Evolutionary conservation across 2,888 invertebrate genomes (phyloP).

Genomic region (Pseudoips prasinana): DNA sequence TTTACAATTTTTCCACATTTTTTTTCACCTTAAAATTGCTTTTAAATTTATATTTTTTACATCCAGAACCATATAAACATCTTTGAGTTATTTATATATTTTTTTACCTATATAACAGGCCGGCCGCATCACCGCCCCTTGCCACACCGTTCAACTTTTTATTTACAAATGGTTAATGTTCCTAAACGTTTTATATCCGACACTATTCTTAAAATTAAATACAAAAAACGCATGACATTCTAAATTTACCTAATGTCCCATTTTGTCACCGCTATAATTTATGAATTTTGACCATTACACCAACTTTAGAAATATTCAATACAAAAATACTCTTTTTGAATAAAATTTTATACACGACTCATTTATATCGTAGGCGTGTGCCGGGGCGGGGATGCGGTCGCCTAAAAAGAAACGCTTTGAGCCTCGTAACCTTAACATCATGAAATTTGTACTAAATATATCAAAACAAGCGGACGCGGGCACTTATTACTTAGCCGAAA

Average conservation of each 20-base stretch:
- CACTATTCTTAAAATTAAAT: conserved; percentile 83
- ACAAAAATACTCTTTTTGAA: conserved; percentile 83
- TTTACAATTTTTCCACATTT: conserved; percentile 64
- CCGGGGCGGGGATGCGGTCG: conserved; percentile 56
- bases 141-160: conserved; percentile 66
- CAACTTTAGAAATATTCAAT: conserved; percentile 84
- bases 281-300: conserved; percentile 83
- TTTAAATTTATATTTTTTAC: conserved; percentile 79
- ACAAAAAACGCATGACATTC: conserved; percentile 82
- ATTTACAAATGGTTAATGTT: conserved; percentile 87
- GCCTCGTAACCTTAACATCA: conserved; percentile 81
- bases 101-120: conserved; percentile 78
- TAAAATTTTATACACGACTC: conserved; percentile 81
- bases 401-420: conserved; percentile 80
- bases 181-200: conserved; percentile 86
- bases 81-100: conserved; percentile 81
- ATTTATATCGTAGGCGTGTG: conserved; percentile 61
- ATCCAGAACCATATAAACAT: conserved; percentile 83
- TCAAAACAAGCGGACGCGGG: conserved; percentile 76
- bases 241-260: conserved; percentile 78
- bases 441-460: conserved; percentile 83
- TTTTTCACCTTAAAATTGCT: conserved; percentile 64
- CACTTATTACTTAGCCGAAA: conserved; percentile 79
- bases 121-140: conserved; percentile 56
- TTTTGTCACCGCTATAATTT: conserved; percentile 80